Conservation (phyloP, 2,888 invertebrate species). For the Eupithecia subfuscata region DNA sequence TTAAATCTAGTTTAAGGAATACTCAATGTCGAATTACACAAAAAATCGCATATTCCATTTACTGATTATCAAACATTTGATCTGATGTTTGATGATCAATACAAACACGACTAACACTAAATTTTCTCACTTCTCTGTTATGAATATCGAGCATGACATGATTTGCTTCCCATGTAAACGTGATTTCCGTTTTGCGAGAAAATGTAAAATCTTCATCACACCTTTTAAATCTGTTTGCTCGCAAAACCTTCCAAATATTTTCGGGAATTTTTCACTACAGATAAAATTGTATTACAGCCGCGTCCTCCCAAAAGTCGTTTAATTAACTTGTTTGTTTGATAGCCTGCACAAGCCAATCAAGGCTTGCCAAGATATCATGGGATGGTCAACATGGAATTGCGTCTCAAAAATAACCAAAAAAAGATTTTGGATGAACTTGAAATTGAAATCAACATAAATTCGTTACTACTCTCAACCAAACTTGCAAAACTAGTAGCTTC, state of each 20-base stretch:
- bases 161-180: constrained; percentile 60
- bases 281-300: background rate
- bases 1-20: background rate
- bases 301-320: background rate
- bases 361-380: background rate
- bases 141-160: constrained; percentile 29
- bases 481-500: background rate
- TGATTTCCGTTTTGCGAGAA: constrained; percentile 47
- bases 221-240: background rate
- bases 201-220: constrained; percentile 52
- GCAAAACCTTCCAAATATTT: background rate
- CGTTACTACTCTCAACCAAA: background rate
- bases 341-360: background rate
- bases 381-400: too few relatives aligned
- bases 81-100: background rate
- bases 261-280: background rate
- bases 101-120: background rate
- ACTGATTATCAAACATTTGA: background rate
- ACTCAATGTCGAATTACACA: too few relatives aligned
- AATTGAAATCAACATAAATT: background rate
- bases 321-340: background rate
- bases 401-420: background rate
- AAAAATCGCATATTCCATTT: background rate
- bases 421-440: background rate
- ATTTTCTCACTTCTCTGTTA: constrained; percentile 8